Base-by-base conservation (phyloP, 2,113 vertebrate genomes). In the Tylochromis polylepis region DNA sequence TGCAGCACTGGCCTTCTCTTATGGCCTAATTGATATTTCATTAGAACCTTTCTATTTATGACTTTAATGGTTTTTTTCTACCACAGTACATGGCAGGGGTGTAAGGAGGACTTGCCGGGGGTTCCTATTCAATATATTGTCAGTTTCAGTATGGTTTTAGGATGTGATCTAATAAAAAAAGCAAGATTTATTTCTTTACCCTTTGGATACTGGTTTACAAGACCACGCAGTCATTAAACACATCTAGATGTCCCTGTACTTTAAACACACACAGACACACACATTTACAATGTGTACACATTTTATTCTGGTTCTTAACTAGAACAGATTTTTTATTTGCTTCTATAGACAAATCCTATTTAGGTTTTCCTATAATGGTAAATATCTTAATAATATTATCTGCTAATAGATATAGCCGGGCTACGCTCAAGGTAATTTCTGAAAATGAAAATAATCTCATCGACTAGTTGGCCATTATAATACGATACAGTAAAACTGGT, bases 1-100 rank as follows among this genome's bases (percentile, higher is more conserved):
- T 53, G 85, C 75, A 87, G 90, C 46, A 57, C 75, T 57, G 86
- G 88, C 86, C 93, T 90, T 95, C 91, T 94, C 94, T 92, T 93
- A 92, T 27, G 70, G 93, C 92, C 93, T 96, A 96, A 96, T 95
- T 96, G 95, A 95, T 95, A 94, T 95, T 96, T 96, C 93, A 96
- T 95, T 95, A 94, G 87, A 92, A 95, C 89, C 91, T 94, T 92
- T 94, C 93, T 94, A 94, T 96, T 95, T 93, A 94, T 94, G 94
- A 94, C 94, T 92, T 95, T 91, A 94, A 95, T 86, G 90, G 86
- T 91, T 88, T 89, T 89, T 91, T 94, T 88, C 91, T 78, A 70
- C 91, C 85, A 43, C 82, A 55, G 85, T 72, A 81, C 85, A 87
- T 89, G 78, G 65, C 82, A 57, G 72, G 67, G 86, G 67, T 85